Conservation (phyloP, 2,797 vertebrate species). For the Neosilurus hyrtlii region DNA sequence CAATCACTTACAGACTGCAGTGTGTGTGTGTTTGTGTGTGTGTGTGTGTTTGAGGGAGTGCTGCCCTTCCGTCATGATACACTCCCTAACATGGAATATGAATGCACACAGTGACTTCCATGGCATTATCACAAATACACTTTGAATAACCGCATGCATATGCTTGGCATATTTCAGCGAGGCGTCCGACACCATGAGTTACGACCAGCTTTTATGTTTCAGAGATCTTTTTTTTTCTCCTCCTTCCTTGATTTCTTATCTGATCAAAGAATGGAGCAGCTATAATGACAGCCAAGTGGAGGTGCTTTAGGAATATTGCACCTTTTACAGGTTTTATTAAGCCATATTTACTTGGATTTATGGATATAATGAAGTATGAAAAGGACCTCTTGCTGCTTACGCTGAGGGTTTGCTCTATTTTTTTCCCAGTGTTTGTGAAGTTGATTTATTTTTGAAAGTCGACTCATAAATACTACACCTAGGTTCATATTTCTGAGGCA, state of each 20-base stretch:
- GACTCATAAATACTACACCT: conserved; percentile 60
- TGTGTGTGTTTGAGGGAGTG: not conserved
- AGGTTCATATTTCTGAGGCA: conserved; percentile 39
- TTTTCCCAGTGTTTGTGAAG: conserved; percentile 58
- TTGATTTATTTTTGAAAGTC: conserved; percentile 66
- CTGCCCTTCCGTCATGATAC: conserved; percentile 54
- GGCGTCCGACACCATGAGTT: conserved; percentile 62
- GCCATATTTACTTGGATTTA: conserved; percentile 72
- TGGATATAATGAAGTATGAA: conserved; percentile 66
- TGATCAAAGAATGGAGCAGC: conserved; percentile 65
- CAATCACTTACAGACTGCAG: conserved; percentile 5
- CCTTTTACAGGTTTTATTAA: conserved; percentile 70
- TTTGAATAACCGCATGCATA: conserved; percentile 70
- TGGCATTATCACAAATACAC: conserved; percentile 51
- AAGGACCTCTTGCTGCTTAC: conserved; percentile 63
- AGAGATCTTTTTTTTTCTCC: conserved; percentile 57
- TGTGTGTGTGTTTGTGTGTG: not conserved
- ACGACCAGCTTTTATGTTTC: conserved; percentile 61
- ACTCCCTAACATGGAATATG: conserved; percentile 59
- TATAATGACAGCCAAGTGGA: conserved; percentile 69
- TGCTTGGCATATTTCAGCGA: conserved; percentile 63
- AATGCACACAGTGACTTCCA: conserved; percentile 58
- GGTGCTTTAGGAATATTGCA: conserved; percentile 65
- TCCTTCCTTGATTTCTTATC: conserved; percentile 60
- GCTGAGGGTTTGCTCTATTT: conserved; percentile 59